Base-by-base conservation (phyloP, 1,140 invertebrate genomes). In the Plutomurus gul region DNA sequence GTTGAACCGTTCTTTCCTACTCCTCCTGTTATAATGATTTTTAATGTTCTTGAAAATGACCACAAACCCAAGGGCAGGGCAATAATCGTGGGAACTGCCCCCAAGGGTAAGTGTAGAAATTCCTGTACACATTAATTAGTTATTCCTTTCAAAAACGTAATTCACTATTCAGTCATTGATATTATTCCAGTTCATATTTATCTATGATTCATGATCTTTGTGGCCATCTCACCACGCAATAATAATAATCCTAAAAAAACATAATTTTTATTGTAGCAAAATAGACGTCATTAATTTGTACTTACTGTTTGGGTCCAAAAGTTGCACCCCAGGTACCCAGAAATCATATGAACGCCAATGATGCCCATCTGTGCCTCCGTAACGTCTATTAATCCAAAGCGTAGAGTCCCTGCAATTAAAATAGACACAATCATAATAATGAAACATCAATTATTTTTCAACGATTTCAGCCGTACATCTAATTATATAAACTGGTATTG, bases 311-410 rank as follows among this genome's bases (percentile, higher is more conserved):
- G 91, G 82, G 91, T 89, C 97, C 97, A 99, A 81, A 98, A 89
- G 78, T 88, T 87, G 25, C 94, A 90, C 7, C 97, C 97, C 85
- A 98, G 94, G 33, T 93, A 87, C 7, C 94, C 93, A 37, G 96
- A 96, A 60, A 96, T 88, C 22, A 98, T 82, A 85, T 98, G 95
- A 82, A 99, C 94, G 49, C 86, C 85, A 77, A 99, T 99, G 75
- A 99, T 96, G 4, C 92, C 92, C 86, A 96, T 93, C 88, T 99
- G 98, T 11, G 96, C 96, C 89, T 99, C 98, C 0, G 98, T 99
- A 1, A 99, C 98, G 90, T 99, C 98, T 84, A 99, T 89, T 88
- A 91, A 92, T 56, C 96, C 96, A 90, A 99, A 99, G 81, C 92
- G 91, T 75, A 99, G 89, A 25, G 94, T 92, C 56, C 94, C 94